Evolutionary conservation across 2,888 invertebrate genomes (phyloP).

Genomic region (Nycteola revayana): DNA sequence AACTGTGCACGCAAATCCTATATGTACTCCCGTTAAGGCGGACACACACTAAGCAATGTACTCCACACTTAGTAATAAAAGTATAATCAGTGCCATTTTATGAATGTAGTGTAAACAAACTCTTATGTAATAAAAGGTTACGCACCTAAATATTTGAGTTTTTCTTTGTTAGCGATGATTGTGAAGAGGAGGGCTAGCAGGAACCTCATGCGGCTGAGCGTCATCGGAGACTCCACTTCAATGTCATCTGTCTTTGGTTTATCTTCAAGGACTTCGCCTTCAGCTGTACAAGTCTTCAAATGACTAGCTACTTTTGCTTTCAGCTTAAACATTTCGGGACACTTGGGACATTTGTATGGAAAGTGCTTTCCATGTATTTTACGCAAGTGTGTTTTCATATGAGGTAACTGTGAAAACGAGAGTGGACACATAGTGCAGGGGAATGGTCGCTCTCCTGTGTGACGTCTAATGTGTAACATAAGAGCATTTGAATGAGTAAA

Average conservation of each 20-base stretch:
- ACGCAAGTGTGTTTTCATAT: slow-evolving; percentile 93
- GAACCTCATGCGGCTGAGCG: slow-evolving; percentile 88
- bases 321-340: slow-evolving; percentile 88
- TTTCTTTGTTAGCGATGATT: slow-evolving; percentile 90
- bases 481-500: slow-evolving; percentile 93
- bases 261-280: slow-evolving; percentile 29
- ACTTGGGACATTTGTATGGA: slow-evolving; percentile 89
- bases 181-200: slow-evolving; percentile 90
- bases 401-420: slow-evolving; percentile 91
- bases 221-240: slow-evolving; percentile 80
- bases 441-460: slow-evolving; percentile 94
- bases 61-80: slow-evolving; percentile 52
- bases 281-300: slow-evolving; percentile 69
- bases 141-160: slow-evolving; percentile 89
- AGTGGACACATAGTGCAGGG: slow-evolving; percentile 86
- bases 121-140: slow-evolving; percentile 57
- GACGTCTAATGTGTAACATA: slow-evolving; percentile 90
- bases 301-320: slow-evolving; percentile 88
- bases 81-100: slow-evolving; percentile 57
- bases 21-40: slow-evolving; percentile 60
- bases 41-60: slow-evolving; percentile 74
- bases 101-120: slow-evolving; percentile 49
- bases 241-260: slow-evolving; percentile 15
- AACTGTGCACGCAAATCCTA: slow-evolving; percentile 35
- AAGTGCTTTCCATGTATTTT: slow-evolving; percentile 90